phyloP scores from a whole-genome alignment of 2,113 vertebrate species.

The Tupaia chinensis region DNA sequence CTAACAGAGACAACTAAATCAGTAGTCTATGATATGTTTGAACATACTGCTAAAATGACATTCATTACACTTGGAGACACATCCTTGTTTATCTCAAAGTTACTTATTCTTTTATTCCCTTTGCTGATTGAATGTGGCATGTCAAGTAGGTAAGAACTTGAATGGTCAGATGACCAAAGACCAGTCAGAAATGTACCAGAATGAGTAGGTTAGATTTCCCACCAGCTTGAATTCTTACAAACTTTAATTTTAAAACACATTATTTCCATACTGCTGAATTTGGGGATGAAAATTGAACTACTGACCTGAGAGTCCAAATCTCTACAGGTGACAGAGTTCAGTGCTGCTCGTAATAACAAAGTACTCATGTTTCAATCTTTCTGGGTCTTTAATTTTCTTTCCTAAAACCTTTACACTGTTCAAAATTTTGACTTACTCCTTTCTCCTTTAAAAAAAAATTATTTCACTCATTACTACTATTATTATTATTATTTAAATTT shows the following conservation, averaged over 20 bases:
- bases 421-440: no score
- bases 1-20: conserved; percentile 17
- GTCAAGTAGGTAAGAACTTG: neutral
- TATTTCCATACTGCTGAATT: neutral
- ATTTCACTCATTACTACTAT: no score
- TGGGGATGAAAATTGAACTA: neutral
- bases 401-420: no score
- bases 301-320: neutral
- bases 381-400: neutral
- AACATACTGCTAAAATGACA: neutral
- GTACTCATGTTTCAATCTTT: neutral
- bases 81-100: neutral
- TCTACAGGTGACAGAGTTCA: neutral
- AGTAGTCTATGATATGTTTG: neutral
- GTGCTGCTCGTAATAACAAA: neutral
- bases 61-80: neutral
- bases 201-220: neutral
- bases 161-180: neutral
- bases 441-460: no score
- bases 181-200: neutral
- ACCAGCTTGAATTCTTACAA: neutral
- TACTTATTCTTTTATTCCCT: neutral
- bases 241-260: neutral
- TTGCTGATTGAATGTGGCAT: neutral
- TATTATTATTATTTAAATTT: no score